phyloP scores from a whole-genome alignment of 2,888 invertebrate species.

The Nycteola revayana region DNA sequence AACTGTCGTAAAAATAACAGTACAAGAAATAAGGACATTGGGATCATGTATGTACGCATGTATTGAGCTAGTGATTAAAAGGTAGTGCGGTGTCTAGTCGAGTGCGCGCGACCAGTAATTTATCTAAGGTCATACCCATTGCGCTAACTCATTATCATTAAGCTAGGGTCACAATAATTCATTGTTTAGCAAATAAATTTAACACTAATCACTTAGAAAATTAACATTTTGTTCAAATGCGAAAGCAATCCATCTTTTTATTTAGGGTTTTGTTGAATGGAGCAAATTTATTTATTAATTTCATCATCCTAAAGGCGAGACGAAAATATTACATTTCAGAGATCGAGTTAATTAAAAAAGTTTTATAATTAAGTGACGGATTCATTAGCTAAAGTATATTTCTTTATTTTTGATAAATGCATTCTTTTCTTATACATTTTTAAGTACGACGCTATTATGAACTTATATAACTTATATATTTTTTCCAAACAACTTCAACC shows the following conservation, averaged over 20 bases:
- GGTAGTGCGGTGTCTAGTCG: too few species aligned
- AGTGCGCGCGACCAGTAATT: too few species aligned
- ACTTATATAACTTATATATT: not conserved
- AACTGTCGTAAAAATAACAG: too few species aligned
- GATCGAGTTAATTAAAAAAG: slow-evolving; percentile 37
- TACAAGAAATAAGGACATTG: too few species aligned
- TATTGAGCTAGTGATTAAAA: too few species aligned
- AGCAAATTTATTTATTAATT: slow-evolving; percentile 15
- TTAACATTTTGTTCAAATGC: slow-evolving; percentile 2
- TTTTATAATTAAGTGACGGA: slow-evolving; percentile 29
- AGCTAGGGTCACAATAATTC: slow-evolving; percentile 49
- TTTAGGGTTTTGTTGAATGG: slow-evolving; percentile 24
- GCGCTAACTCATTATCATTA: slow-evolving; percentile 66
- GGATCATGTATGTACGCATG: too few species aligned
- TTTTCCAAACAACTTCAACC: slow-evolving; percentile 23
- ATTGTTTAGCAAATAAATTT: slow-evolving; percentile 2
- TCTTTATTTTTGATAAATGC: slow-evolving; percentile 16
- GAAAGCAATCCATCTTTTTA: slow-evolving; percentile 22
- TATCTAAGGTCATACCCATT: too few species aligned
- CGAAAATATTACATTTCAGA: slow-evolving; percentile 20
- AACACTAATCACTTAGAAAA: too few species aligned
- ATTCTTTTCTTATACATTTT: slow-evolving; percentile 10
- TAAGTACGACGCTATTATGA: slow-evolving; percentile 14
- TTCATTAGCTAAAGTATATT: slow-evolving; percentile 25
- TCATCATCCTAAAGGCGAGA: slow-evolving; percentile 3